Percentiles rank a stretch among this genome's conserved stretches.
Evolutionary conservation across 2,113 vertebrate species (phyloP).

Genomic region (Smithornis capensis): DNA sequence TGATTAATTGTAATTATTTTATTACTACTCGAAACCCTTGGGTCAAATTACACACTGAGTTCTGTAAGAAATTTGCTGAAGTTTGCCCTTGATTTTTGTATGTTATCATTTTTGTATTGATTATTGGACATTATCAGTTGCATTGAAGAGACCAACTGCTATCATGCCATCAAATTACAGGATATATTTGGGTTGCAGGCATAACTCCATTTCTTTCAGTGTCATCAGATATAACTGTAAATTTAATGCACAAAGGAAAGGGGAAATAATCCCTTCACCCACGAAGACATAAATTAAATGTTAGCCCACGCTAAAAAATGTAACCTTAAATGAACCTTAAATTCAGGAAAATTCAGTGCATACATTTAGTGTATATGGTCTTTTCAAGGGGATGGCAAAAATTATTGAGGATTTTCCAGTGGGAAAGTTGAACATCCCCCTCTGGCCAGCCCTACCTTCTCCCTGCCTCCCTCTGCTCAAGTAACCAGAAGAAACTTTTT

Average conservation of each 20-base stretch:
- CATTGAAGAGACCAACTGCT: slow-evolving; percentile 33
- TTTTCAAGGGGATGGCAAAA: not conserved
- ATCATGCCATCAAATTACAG: slow-evolving; percentile 54
- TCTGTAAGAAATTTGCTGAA: not conserved
- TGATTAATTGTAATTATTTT: slow-evolving; percentile 66
- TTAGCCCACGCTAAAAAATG: not conserved
- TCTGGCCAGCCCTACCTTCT: not conserved
- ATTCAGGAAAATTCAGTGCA: not conserved
- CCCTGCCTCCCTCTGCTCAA: slow-evolving; percentile 1
- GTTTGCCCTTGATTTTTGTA: slow-evolving; percentile 23
- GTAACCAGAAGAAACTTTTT: slow-evolving; percentile 64
- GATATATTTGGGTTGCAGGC: slow-evolving; percentile 56
- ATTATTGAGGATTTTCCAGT: slow-evolving; percentile 21
- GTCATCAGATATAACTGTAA: slow-evolving; percentile 58
- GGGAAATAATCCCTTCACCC: slow-evolving; percentile 38
- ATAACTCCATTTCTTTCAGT: slow-evolving; percentile 28
- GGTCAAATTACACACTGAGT: slow-evolving; percentile 25
- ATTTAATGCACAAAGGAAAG: slow-evolving; percentile 26
- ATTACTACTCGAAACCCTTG: slow-evolving; percentile 35
- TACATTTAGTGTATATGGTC: not conserved
- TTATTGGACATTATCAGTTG: slow-evolving; percentile 41
- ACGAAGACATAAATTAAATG: slow-evolving; percentile 19
- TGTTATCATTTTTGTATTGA: slow-evolving; percentile 18
- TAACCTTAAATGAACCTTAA: slow-evolving; percentile 19
- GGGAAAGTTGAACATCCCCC: not conserved